Base-by-base conservation (phyloP, 2,797 vertebrate genomes). In the Lepilemur septentrionalis region DNA sequence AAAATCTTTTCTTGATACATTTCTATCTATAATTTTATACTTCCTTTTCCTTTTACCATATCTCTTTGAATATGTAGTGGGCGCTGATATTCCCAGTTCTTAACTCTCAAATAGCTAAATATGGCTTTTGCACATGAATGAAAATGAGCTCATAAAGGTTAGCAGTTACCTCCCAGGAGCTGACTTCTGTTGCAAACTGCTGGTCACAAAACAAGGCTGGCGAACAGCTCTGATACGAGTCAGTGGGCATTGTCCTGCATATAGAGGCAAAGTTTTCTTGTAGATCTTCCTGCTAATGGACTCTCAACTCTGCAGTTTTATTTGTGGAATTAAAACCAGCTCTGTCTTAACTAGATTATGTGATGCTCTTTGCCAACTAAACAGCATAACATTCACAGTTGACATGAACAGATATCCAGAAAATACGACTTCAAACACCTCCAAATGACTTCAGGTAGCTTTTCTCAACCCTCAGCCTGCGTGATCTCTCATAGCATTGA, bases 371-470 rank as follows among this genome's bases (percentile, higher is more conserved):
- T 96, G 86, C 48, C 76, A 96, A 4, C 43, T 28, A 43, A 76
- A 41, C 82, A 73, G 41, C 17, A n/a, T 89, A 91, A 41, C 69
- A 22, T 43, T 15, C 25, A 67, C 57, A 69, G 59, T 59, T 25
- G 4, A 96, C 89, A 96, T 76, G 80, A 97, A 43, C 93, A 86
- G n/a, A 73, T 81, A 93, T 0, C 41, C 63, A 59, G 46, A 87
- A 89, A 78, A 80, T 81, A 73, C 65, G 43, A 80, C 20, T 72
- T 97, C 59, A 79, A 23, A 76, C 23, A 48, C 10, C 18, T 72
- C 57, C 57, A 41, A 28, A 92, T 18, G 30, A 81, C 46, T 73
- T 82, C 73, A 20, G 17, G 50, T 23, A 38, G 46, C 25, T 59
- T 57, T 41, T 43, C 63, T 80, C 13, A 20, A 3, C 48, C 43